These are phyloP conservation scores for Scolopax bukidnonensis DNA, from an alignment of 2,797 vertebrate species.

Conservation along the genomic window DNA sequence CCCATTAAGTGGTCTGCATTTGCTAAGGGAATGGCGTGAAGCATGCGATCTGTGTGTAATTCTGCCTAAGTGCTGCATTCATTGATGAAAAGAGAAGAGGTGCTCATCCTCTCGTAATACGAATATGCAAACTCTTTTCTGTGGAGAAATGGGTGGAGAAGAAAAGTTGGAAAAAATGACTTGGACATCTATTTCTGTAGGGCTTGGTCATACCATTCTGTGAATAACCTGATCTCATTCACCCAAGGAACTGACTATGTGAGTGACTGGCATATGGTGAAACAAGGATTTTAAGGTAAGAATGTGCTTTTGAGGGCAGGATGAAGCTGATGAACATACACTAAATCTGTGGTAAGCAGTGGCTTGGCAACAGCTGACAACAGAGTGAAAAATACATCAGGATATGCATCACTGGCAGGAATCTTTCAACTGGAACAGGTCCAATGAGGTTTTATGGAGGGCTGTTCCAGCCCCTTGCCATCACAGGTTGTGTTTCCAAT, in stretches of 20 bases:
- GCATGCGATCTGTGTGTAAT: background rate
- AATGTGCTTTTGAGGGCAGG: background rate
- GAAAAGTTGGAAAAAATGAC: background rate
- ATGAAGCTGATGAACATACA: background rate
- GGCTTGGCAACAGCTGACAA: background rate
- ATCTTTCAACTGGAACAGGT: background rate
- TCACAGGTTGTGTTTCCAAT: background rate
- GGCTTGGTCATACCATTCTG: background rate
- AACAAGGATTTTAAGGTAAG: background rate
- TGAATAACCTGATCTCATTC: background rate
- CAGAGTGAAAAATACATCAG: background rate
- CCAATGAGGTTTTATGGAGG: background rate
- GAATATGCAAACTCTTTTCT: background rate
- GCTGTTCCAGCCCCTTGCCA: background rate
- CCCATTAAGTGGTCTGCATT: constrained; percentile 25
- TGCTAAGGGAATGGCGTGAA: background rate
- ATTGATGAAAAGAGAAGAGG: background rate
- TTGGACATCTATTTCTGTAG: background rate
- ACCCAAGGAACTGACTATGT: background rate
- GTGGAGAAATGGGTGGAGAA: background rate
- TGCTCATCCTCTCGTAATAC: rapidly evolving
- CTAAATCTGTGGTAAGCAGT: background rate
- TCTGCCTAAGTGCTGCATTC: background rate
- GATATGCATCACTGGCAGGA: background rate
- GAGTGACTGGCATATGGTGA: background rate